Conservation (phyloP, 2,113 vertebrate genomes). For the Psephotus haematonotus region DNA sequence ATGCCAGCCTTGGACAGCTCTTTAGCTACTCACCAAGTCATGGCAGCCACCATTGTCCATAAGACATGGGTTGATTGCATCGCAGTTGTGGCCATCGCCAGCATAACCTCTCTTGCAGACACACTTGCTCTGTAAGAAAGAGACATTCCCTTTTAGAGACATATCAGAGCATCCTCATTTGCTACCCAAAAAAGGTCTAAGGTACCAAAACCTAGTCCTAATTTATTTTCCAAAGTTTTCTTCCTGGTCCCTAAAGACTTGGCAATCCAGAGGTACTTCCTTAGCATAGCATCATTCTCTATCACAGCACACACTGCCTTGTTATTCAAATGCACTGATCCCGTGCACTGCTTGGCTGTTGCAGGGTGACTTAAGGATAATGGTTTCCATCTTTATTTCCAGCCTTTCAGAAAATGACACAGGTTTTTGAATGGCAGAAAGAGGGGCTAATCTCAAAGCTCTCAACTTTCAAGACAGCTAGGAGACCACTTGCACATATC, state of each 20-base stretch:
- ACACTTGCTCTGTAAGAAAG: conserved; percentile 83
- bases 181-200: neutral
- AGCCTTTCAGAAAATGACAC: neutral
- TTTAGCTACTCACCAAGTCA: conserved; percentile 75
- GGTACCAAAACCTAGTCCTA: neutral
- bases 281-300: neutral
- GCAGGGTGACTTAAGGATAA: neutral
- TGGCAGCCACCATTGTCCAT: conserved; percentile 89
- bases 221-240: neutral
- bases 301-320: neutral
- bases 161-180: neutral
- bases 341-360: neutral
- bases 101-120: conserved; percentile 86
- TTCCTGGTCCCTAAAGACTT: neutral
- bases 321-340: neutral
- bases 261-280: neutral
- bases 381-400: neutral
- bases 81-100: conserved; percentile 85
- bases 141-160: neutral
- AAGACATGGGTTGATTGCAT: conserved; percentile 83
- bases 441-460: neutral
- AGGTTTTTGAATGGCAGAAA: neutral
- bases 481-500: neutral
- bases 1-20: neutral
- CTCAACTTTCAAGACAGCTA: neutral